A percentile compares a stretch with the other conserved stretches of the same genome.
phyloP scores from a whole-genome alignment of 2,888 invertebrate genomes.

The Esperia sulphurella region DNA sequence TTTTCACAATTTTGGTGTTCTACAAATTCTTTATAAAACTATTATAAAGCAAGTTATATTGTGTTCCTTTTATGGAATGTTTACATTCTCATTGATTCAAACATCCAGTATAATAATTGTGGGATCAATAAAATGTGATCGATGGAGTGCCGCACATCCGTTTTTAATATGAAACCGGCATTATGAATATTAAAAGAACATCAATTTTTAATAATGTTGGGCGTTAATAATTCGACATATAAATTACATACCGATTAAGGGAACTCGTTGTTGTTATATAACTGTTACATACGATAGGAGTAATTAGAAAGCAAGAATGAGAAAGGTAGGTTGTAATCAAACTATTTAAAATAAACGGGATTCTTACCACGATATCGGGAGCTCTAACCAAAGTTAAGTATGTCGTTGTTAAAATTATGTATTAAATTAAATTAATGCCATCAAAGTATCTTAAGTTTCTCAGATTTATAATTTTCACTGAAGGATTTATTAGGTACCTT shows the following conservation, averaged over 20 bases:
- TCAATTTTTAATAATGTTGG: constrained; percentile 52
- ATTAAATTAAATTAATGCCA: too few species aligned
- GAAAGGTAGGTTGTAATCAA: neutral
- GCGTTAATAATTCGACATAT: constrained; percentile 61
- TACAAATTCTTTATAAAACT: too few species aligned
- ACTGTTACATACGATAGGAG: too few species aligned
- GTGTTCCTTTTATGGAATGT: constrained; percentile 28
- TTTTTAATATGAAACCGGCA: constrained; percentile 29
- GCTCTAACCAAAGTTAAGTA: constrained; percentile 31
- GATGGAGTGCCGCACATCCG: constrained; percentile 59
- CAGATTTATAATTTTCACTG: too few species aligned
- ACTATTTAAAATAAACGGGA: too few species aligned
- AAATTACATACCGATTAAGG: constrained; percentile 66
- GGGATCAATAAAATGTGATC: constrained; percentile 59
- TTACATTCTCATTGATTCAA: constrained; percentile 47
- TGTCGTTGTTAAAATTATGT: too few species aligned
- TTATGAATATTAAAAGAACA: constrained; percentile 49
- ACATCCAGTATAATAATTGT: constrained; percentile 39
- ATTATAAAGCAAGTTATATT: too few species aligned
- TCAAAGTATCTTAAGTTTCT: too few species aligned
- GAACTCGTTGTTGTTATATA: constrained; percentile 51
- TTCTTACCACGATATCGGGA: constrained; percentile 2
- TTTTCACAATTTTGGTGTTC: too few species aligned
- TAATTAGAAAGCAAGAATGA: neutral
- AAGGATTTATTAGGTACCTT: too few species aligned